Evolutionary conservation across 2,113 vertebrate species (phyloP), one percentile per base, ranked within the genome.

Genomic region (Vulpes ferrilata): DNA sequence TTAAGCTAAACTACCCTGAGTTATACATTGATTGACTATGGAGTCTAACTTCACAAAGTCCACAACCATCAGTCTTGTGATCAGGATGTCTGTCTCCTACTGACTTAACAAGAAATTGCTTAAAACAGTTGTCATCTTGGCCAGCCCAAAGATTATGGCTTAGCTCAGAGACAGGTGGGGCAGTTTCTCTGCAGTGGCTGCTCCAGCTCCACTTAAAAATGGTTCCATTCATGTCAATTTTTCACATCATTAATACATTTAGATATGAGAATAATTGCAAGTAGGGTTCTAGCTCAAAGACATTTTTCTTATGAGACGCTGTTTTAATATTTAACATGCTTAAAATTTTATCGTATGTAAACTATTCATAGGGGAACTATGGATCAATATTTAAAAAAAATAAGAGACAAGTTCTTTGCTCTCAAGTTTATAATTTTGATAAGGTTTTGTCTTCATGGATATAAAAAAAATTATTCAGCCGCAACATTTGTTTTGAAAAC

Each of bases 281-380:
- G 35, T 60, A 91, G 23, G 0, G 3, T 60, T 76, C 6, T 85
- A 57, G 1, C 69, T 83, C 43, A 93, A 80, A 93, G 20, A 87
- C 1, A 83, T 0, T 86, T 95, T 88, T 53, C 11, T 80, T 60
- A 57, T 60, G 62, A 87, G 51, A 62, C 2, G 83, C 5, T 69
- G 1, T 84, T 95, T 69, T 74, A 59, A 35, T 87, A 90, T 69
- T 83, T 93, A 89, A 69, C 1, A 43, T 13, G 2, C 30, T 59
- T 89, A 57, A 91, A 95, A 53, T n/a, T 88, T 65, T 92, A 89
- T 48, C 48, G 1, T 65, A 64, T 20, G 38, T 48, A 76, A 94
- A 65, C 53, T 78, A 76, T 38, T 59, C 8, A 78, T 22, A 53
- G 76, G 88, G 30, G 25, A 55, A 4, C 12, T 7, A 62, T 55